Base-by-base conservation (phyloP, 2,888 invertebrate genomes). In the Diloba caeruleocephala region DNA sequence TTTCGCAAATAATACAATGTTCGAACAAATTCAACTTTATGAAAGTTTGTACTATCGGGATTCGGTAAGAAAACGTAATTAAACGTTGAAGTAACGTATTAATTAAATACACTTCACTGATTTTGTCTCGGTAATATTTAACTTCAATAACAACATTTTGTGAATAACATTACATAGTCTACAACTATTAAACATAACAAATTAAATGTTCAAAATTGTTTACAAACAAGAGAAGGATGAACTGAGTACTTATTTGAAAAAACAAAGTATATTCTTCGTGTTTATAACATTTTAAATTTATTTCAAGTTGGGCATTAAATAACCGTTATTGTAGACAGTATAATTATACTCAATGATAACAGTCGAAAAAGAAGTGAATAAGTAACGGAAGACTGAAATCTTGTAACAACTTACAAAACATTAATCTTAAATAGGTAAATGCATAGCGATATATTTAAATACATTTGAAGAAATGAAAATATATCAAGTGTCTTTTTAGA, bases 321-420 rank as follows among this genome's bases (percentile, higher is more conserved):
- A 57, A 23, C 50, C 26, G 46, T 14, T 19, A 54, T 25, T 49
- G 42, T 29, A 39, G 60, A 66, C 66, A 15, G 45, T 29, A 50
- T 31, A 41, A 53, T 60, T n/a, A 71, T 69, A 60, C 39, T 57
- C 46, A 43, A 41, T 21, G 15, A 21, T 33, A 46, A 2, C 21
- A 38, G n/a, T 46, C 17, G 10, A 31, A 34, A 56, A 54, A 39
- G 43, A 45, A 43, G 34, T 43, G 45, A 25, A 28, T 52, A 58
- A 17, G 31, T 54, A 71, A 71, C 74, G 81, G 81, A 82, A 81
- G 79, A 79, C 76, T 58, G 68, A 53, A 77, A 75, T 75, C 46
- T 74, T 72, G 63, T 67, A 69, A 68, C 60, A 62, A 54, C 62
- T 70, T 74, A 77, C 56, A 65, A 70, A 71, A 62, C 58, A 65